Conservation (phyloP, 2,113 vertebrate species). For the Leuciscus idus region DNA sequence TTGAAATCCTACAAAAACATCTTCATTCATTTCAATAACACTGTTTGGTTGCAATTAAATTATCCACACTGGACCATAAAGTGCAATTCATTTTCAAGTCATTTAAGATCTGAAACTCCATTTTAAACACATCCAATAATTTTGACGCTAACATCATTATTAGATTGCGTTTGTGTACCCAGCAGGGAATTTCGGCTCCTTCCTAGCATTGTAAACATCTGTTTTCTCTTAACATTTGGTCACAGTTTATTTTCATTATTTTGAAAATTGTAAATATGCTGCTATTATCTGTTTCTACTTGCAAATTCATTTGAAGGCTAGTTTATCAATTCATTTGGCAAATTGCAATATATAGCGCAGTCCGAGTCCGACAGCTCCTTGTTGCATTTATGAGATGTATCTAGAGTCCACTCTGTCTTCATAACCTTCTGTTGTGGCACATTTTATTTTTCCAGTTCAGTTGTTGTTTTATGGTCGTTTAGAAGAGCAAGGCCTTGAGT, state of each 20-base stretch:
- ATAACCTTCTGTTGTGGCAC: constrained; percentile 18
- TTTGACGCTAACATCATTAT: constrained; percentile 39
- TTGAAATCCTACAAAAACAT: neutral
- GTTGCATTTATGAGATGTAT: constrained; percentile 20
- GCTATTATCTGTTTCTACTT: constrained; percentile 20
- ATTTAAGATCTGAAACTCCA: constrained; percentile 7
- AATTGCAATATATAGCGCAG: neutral
- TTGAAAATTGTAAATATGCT: constrained; percentile 31
- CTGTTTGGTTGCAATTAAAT: neutral
- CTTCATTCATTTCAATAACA: neutral
- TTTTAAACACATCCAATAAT: neutral
- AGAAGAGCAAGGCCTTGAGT: neutral
- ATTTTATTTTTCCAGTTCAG: constrained; percentile 4
- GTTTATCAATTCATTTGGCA: constrained; percentile 29
- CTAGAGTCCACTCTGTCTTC: neutral
- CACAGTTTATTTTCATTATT: constrained; percentile 37
- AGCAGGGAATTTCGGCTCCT: neutral
- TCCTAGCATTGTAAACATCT: constrained; percentile 18
- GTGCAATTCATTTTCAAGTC: neutral
- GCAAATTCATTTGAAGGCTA: constrained; percentile 9
- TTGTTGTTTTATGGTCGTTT: constrained; percentile 13
- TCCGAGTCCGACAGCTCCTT: constrained; percentile 1
- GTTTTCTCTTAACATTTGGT: constrained; percentile 27
- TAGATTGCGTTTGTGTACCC: constrained; percentile 19
- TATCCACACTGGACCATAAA: neutral